Conservation (phyloP, 2,797 vertebrate genomes). For the Microctenopoma stevenorrisi region DNA sequence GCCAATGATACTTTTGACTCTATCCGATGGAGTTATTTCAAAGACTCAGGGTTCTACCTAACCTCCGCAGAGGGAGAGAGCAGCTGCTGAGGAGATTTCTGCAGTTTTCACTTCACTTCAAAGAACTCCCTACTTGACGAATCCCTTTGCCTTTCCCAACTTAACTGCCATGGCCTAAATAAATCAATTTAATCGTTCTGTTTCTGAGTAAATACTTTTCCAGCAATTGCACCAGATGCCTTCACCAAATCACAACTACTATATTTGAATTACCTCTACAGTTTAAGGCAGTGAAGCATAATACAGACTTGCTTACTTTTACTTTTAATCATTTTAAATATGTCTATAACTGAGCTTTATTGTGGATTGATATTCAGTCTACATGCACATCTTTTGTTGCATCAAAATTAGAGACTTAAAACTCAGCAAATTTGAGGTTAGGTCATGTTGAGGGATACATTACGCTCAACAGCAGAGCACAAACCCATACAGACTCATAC, state of each 20-base stretch:
- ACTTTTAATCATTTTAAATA: slow-evolving; percentile 22
- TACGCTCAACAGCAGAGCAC: slow-evolving; percentile 22
- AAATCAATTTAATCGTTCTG: slow-evolving; percentile 78
- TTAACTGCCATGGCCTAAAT: slow-evolving; percentile 67
- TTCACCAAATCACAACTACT: slow-evolving; percentile 43
- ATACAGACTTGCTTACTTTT: slow-evolving; percentile 12
- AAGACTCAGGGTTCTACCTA: slow-evolving; percentile 68
- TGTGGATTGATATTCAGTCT: slow-evolving; percentile 23
- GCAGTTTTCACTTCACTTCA: slow-evolving; percentile 71
- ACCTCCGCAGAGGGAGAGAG: slow-evolving; percentile 65
- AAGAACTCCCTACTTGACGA: slow-evolving; percentile 68
- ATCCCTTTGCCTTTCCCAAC: slow-evolving; percentile 66
- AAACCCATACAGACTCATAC: background rate
- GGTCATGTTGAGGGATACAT: slow-evolving; percentile 44
- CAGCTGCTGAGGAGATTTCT: slow-evolving; percentile 77
- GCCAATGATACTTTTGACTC: slow-evolving; percentile 80
- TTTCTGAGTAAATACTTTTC: slow-evolving; percentile 72
- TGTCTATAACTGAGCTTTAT: slow-evolving; percentile 31
- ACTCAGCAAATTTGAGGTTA: slow-evolving; percentile 42
- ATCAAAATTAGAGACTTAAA: slow-evolving; percentile 21
- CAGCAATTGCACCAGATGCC: slow-evolving; percentile 60
- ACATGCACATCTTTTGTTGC: background rate
- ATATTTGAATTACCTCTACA: slow-evolving; percentile 38
- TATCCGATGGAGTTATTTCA: slow-evolving; percentile 74
- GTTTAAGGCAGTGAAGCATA: slow-evolving; percentile 6